Evolutionary conservation across 2,888 invertebrate species (phyloP).

Genomic region (Fabriciana adippe): DNA sequence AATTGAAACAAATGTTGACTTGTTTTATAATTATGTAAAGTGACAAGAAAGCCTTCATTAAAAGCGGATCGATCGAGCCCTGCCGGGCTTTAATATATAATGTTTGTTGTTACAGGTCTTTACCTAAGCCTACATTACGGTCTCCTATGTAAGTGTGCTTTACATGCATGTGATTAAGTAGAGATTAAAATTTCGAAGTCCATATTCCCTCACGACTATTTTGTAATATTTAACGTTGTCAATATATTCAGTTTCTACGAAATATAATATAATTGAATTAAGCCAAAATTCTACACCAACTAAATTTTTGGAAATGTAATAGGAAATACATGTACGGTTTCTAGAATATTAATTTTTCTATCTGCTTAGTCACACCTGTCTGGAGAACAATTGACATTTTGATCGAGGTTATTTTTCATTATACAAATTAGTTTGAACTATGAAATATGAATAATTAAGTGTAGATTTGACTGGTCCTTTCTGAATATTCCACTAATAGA

Average conservation of each 20-base stretch:
- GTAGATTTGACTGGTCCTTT: too few species aligned
- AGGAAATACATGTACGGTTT: too few species aligned
- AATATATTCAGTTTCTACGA: constrained; percentile 69
- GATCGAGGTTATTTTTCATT: too few species aligned
- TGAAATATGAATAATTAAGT: too few species aligned
- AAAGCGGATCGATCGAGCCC: constrained; percentile 43
- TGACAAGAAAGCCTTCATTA: not conserved
- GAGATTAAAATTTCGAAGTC: constrained; percentile 60
- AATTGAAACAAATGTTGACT: constrained; percentile 6
- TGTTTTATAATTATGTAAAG: constrained; percentile 1
- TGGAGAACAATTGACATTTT: too few species aligned
- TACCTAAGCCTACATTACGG: constrained; percentile 54
- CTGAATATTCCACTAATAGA: too few species aligned
- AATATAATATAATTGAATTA: constrained; percentile 41
- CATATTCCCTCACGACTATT: constrained; percentile 66
- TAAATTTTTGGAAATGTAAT: too few species aligned
- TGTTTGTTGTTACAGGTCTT: constrained; percentile 74
- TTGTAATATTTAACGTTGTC: constrained; percentile 70
- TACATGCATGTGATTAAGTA: constrained; percentile 70
- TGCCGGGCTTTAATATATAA: constrained; percentile 51
- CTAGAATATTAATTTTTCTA: too few species aligned
- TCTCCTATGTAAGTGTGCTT: constrained; percentile 72
- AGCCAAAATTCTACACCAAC: too few species aligned
- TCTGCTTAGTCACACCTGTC: too few species aligned
- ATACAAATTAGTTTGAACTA: too few species aligned